phyloP scores from a whole-genome alignment of 2,113 vertebrate species.

The Gnathonemus longibarbis region DNA sequence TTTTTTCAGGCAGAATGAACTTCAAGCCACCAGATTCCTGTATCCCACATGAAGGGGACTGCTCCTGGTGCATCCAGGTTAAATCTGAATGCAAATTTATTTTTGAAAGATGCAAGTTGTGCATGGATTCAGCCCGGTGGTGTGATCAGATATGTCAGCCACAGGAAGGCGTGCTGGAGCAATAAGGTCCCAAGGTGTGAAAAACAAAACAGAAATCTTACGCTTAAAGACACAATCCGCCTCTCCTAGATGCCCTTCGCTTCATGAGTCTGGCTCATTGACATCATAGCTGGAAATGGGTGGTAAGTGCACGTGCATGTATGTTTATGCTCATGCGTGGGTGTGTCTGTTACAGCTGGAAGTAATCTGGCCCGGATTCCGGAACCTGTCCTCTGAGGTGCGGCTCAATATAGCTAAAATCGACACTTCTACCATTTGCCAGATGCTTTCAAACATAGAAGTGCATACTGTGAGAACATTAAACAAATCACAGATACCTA shows the following conservation, averaged over 20 bases:
- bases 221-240: neutral
- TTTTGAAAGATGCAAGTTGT: neutral
- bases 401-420: constrained; percentile 35
- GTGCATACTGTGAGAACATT: neutral
- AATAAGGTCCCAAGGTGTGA: no score
- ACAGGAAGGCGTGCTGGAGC: neutral
- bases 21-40: neutral
- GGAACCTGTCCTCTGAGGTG: constrained; percentile 3
- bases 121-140: neutral
- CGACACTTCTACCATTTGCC: neutral
- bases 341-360: constrained; percentile 34
- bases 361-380: constrained; percentile 38
- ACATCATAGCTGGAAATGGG: neutral
- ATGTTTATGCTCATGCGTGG: neutral
- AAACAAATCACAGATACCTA: neutral
- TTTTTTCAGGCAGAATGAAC: constrained; percentile 3
- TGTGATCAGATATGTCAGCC: neutral
- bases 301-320: neutral
- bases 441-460: neutral
- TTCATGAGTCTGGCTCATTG: neutral
- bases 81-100: neutral
- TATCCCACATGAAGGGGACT: neutral
- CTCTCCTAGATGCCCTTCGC: neutral
- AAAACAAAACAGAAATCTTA: neutral
- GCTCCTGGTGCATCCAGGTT: neutral